Evolutionary conservation across 2,888 invertebrate species (phyloP).

Genomic region (Carcina quercana): DNA sequence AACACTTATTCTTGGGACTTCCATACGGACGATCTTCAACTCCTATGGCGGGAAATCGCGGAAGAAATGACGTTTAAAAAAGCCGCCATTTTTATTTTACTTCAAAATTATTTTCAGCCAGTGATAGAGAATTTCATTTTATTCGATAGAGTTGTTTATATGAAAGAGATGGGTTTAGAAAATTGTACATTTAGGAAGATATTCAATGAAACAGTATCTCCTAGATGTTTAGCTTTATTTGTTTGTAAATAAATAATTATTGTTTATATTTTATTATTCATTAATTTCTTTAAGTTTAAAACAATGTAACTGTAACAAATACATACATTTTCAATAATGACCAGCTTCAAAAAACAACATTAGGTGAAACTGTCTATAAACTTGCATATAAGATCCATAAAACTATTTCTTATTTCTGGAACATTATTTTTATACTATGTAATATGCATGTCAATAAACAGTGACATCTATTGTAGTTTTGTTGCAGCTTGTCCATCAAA

Average conservation of each 20-base stretch:
- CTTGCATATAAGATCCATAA: no score
- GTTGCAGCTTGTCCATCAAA: no score
- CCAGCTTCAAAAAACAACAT: no score
- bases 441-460: no score
- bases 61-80: constrained; percentile 28
- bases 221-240: constrained; percentile 77
- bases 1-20: constrained; percentile 15
- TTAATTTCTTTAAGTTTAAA: background rate
- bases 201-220: constrained; percentile 77
- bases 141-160: constrained; percentile 48
- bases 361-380: no score
- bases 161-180: constrained; percentile 42
- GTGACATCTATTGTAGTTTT: no score
- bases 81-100: constrained; percentile 44
- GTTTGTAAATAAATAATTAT: constrained; percentile 54
- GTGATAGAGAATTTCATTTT: constrained; percentile 53
- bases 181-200: constrained; percentile 67
- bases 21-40: constrained; percentile 31
- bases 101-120: constrained; percentile 51
- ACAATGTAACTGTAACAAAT: no score
- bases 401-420: no score
- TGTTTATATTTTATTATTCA: background rate
- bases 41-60: constrained; percentile 40
- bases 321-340: no score
- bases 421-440: no score